Percentiles rank a stretch among this genome's conserved stretches.
Evolutionary conservation across 2,888 invertebrate species (phyloP).

Genomic region (Eucera pruinosa): DNA sequence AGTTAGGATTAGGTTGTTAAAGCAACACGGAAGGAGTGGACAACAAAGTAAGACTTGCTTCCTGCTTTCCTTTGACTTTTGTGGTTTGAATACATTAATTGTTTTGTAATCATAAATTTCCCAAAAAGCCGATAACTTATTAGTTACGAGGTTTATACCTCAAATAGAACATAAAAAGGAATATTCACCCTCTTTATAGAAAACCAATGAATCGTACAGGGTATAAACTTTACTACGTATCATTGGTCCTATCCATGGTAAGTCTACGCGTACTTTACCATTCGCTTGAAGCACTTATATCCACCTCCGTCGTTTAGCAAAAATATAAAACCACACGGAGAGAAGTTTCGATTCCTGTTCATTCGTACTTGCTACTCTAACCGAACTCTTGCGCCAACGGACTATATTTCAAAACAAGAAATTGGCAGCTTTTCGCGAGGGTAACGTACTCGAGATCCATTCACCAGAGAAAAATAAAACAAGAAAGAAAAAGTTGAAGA

Average conservation of each 20-base stretch:
- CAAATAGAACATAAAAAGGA: too few relatives aligned
- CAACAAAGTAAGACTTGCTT: too few relatives aligned
- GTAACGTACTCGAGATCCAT: conserved; percentile 21
- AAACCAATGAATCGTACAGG: background rate
- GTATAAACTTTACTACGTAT: too few relatives aligned
- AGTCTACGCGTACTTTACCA: background rate
- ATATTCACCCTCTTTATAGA: background rate
- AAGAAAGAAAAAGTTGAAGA: background rate
- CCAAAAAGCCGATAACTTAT: too few relatives aligned
- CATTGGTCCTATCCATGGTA: background rate
- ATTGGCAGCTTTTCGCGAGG: conserved; percentile 34
- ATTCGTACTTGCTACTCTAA: background rate
- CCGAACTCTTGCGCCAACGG: conserved; percentile 9
- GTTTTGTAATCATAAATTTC: too few relatives aligned
- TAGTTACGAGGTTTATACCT: too few relatives aligned
- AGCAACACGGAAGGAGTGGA: background rate
- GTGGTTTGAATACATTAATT: too few relatives aligned
- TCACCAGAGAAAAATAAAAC: background rate
- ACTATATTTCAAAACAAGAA: conserved; percentile 42
- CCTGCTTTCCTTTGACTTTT: background rate
- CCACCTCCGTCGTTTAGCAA: background rate
- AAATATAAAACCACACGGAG: background rate
- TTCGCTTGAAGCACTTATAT: background rate
- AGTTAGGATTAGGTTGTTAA: too few relatives aligned
- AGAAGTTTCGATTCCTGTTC: background rate